These are phyloP conservation scores for Meiosimyza decipiens DNA, from an alignment of 2,888 invertebrate species.

Conservation along the genomic window DNA sequence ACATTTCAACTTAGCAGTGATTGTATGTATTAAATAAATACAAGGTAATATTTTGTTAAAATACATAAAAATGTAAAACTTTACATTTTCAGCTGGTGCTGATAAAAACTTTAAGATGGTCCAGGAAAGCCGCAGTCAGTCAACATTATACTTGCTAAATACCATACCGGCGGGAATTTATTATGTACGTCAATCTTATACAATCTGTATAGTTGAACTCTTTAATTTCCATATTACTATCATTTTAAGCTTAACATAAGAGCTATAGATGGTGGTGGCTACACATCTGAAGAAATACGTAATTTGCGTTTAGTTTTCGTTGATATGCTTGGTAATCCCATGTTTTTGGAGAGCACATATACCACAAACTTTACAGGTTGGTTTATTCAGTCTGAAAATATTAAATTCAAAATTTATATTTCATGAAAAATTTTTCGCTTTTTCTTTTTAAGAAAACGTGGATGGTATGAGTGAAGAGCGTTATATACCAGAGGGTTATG, in stretches of 20 bases:
- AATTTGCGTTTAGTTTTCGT: conserved; percentile 67
- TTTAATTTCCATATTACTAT: too few relatives aligned
- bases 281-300: conserved; percentile 44
- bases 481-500: conserved; percentile 64
- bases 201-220: too few relatives aligned
- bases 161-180: conserved; percentile 44
- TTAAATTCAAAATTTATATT: conserved; percentile 8
- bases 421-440: background rate
- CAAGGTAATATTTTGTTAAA: background rate
- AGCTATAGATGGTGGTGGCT: conserved; percentile 68
- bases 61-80: background rate
- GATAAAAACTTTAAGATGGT: conserved; percentile 48
- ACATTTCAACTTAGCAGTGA: conserved; percentile 65
- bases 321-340: conserved; percentile 68
- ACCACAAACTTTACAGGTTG: conserved; percentile 51
- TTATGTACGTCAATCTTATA: conserved; percentile 40
- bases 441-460: conserved; percentile 43
- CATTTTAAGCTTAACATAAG: conserved; percentile 66
- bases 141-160: conserved; percentile 45
- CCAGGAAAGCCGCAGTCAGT: conserved; percentile 45
- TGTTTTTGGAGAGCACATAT: conserved; percentile 60
- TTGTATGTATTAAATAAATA: conserved; percentile 32
- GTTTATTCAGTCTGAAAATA: background rate
- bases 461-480: conserved; percentile 64
- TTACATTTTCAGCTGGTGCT: conserved; percentile 44